Conservation (phyloP, 2,113 vertebrate genomes). For the Chloropsis cyanopogon region DNA sequence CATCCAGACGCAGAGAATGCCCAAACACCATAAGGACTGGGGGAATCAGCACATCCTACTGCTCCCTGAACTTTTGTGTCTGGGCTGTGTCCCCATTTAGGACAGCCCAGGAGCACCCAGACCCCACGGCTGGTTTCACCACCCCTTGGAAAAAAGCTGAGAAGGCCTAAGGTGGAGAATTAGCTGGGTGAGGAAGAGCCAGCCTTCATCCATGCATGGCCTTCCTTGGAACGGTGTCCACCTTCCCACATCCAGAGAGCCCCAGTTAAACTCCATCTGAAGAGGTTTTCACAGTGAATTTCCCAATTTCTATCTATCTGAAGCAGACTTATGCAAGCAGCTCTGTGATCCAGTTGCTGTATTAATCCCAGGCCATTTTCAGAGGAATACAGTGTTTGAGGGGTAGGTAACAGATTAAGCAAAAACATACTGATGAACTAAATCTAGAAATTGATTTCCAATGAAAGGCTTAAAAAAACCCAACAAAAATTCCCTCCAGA, state of each 20-base stretch:
- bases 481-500: not conserved
- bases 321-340: not conserved
- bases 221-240: not conserved
- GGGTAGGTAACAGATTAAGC: not conserved
- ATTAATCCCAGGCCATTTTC: not conserved
- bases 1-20: not conserved
- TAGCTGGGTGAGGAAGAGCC: not conserved
- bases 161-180: not conserved
- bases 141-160: not conserved
- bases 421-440: not conserved
- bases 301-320: not conserved
- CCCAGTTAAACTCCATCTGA: not conserved
- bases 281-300: not conserved
- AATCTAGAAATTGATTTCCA: not conserved
- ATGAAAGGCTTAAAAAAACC: not conserved
- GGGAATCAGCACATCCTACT: not conserved
- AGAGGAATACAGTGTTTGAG: not conserved
- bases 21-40: rapidly evolving
- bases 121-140: not conserved
- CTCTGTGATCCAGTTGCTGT: not conserved
- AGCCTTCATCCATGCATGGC: rapidly evolving
- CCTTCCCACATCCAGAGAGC: not conserved
- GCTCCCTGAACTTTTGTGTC: not conserved
- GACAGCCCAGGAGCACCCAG: not conserved
- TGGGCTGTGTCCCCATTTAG: not conserved